Evolutionary conservation across 1,140 invertebrate species (phyloP).

Genomic region (Anoplolepis gracilipes): DNA sequence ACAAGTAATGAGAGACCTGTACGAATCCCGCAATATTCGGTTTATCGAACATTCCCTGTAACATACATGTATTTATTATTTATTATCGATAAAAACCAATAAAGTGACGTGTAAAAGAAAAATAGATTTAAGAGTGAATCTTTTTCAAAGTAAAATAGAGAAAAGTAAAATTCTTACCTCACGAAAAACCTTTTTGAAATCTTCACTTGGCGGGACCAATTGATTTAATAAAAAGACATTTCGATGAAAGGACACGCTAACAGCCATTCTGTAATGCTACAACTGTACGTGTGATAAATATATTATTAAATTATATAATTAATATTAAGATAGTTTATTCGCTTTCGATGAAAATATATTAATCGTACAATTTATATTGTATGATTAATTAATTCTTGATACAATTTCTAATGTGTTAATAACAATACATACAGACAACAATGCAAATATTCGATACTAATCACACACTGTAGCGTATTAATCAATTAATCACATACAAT

Average conservation of each 20-base stretch:
- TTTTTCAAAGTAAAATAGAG: background rate
- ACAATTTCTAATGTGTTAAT: no score
- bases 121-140: background rate
- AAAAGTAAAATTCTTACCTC: slow-evolving; percentile 68
- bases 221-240: slow-evolving; percentile 77
- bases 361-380: no score
- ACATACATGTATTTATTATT: slow-evolving; percentile 55
- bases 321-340: no score
- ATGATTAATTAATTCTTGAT: no score
- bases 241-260: slow-evolving; percentile 72
- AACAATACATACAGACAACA: no score
- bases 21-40: slow-evolving; percentile 85
- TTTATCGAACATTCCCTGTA: slow-evolving; percentile 85
- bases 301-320: no score
- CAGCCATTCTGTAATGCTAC: slow-evolving; percentile 39
- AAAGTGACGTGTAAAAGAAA: background rate
- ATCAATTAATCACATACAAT: background rate
- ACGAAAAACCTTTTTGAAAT: slow-evolving; percentile 80
- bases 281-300: no score
- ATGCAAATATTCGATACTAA: background rate
- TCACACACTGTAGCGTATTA: no score
- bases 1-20: slow-evolving; percentile 84
- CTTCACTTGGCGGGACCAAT: slow-evolving; percentile 73
- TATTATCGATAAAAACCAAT: background rate
- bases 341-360: no score